phyloP scores from a whole-genome alignment of 1,140 invertebrate species.

The Bombus soroeensis region DNA sequence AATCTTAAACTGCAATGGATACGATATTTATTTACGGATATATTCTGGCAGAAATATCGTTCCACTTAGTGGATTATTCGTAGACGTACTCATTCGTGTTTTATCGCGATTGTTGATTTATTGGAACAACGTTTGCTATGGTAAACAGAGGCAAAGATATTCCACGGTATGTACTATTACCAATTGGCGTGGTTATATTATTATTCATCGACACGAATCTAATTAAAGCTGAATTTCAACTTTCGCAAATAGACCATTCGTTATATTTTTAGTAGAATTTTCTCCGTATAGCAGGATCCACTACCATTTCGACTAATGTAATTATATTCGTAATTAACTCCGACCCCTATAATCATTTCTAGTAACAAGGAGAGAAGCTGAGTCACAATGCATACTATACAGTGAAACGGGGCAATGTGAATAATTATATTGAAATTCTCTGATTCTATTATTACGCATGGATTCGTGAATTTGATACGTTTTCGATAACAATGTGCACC shows the following conservation, averaged over 20 bases:
- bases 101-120: background rate
- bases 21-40: background rate
- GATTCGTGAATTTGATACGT: conserved; percentile 4
- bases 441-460: background rate
- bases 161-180: background rate
- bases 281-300: background rate
- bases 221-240: background rate
- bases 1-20: background rate
- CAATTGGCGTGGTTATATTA: background rate
- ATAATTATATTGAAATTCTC: background rate
- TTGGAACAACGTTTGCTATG: background rate
- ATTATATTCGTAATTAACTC: background rate
- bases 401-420: background rate
- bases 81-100: background rate
- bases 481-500: background rate
- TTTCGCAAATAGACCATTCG: background rate
- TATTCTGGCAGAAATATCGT: background rate
- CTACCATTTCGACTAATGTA: background rate
- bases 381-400: background rate
- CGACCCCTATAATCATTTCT: background rate
- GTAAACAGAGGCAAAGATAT: background rate
- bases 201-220: background rate
- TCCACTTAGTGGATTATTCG: background rate
- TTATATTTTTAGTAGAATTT: no score
- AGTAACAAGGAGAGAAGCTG: background rate